Conservation (phyloP, 2,113 vertebrate genomes). For the Zingel zingel region DNA sequence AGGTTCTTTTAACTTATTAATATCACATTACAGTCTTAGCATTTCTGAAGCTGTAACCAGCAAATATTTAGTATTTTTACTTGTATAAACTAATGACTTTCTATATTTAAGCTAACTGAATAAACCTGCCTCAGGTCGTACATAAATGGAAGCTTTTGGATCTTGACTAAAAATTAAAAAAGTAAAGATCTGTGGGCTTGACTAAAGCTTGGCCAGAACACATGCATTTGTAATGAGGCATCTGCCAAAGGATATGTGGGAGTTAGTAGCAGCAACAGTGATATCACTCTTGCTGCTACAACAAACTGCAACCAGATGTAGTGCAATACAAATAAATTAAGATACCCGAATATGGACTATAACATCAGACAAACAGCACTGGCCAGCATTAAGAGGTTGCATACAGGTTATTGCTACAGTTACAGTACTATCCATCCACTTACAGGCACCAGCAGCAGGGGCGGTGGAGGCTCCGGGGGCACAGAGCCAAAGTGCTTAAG, state of each 20-base stretch:
- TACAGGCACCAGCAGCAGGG: constrained; percentile 78
- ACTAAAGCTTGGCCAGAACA: background rate
- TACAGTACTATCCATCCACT: constrained; percentile 51
- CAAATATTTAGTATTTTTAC: background rate
- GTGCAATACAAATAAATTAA: background rate
- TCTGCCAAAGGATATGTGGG: background rate
- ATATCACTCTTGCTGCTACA: background rate
- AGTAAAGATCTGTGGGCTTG: background rate
- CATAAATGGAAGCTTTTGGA: background rate
- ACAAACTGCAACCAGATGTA: background rate
- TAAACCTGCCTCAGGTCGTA: background rate
- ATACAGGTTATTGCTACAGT: background rate
- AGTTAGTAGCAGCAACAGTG: too few species aligned
- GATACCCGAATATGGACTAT: background rate
- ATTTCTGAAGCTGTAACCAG: background rate
- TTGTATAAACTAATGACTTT: background rate
- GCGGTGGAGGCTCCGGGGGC: constrained; percentile 68
- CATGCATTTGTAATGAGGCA: background rate
- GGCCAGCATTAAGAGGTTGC: background rate
- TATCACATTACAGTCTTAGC: background rate
- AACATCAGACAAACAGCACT: background rate
- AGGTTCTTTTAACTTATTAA: background rate
- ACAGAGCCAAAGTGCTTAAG: constrained; percentile 78
- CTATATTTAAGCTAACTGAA: background rate
- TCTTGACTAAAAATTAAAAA: background rate